Conservation (phyloP, 2,888 invertebrate species). For the Coecobrya sp. region DNA sequence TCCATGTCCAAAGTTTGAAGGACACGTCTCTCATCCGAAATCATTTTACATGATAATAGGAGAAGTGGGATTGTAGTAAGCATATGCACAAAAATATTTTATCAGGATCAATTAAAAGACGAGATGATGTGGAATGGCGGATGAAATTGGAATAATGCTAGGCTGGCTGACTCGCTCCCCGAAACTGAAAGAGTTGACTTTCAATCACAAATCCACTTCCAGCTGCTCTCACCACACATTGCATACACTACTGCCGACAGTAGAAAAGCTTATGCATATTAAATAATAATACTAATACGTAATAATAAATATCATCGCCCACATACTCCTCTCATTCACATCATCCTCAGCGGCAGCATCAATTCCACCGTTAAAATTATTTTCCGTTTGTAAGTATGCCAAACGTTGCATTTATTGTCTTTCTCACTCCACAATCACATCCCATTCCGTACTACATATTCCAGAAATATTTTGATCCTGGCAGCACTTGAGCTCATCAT, state of each 20-base stretch:
- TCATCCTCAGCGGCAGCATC: background rate
- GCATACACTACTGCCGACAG: background rate
- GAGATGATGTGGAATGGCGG: constrained; percentile 16
- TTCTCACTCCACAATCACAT: background rate
- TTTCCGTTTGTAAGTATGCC: background rate
- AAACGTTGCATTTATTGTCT: background rate
- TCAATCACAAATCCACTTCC: constrained; percentile 40
- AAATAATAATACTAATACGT: background rate
- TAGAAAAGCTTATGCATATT: background rate
- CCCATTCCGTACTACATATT: background rate
- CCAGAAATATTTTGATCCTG: background rate
- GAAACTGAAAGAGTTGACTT: background rate
- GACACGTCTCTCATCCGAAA: constrained; percentile 1
- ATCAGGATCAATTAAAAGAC: constrained; percentile 58
- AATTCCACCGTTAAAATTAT: background rate
- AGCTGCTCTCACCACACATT: constrained; percentile 1
- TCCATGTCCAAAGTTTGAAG: constrained; percentile 32
- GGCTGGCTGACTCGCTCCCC: background rate
- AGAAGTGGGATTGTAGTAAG: background rate
- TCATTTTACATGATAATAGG: background rate
- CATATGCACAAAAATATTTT: background rate
- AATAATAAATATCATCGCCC: constrained; percentile 8
- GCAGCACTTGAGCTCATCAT: constrained; percentile 41
- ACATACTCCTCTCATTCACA: background rate
- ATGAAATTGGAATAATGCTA: constrained; percentile 14